These are phyloP conservation scores for Lithophane socia DNA, from an alignment of 2,888 invertebrate genomes.

Conservation along the genomic window DNA sequence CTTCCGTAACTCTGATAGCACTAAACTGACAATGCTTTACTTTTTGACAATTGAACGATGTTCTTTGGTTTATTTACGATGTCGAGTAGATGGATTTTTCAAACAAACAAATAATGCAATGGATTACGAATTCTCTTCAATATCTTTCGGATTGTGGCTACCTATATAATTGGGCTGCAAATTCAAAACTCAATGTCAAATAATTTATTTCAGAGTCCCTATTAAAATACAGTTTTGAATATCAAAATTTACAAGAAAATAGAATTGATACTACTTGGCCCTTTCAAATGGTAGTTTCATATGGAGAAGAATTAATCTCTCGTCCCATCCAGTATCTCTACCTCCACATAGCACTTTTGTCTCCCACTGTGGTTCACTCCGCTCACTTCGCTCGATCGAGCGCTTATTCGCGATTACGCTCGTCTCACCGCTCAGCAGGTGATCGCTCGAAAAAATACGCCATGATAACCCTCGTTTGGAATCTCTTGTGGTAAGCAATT, in stretches of 20 bases:
- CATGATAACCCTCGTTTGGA: conserved; percentile 64
- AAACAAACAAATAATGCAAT: background rate
- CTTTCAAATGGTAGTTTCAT: background rate
- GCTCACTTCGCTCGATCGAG: conserved; percentile 78
- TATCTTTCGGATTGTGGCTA: no score
- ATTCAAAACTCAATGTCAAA: background rate
- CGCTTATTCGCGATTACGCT: conserved; percentile 80
- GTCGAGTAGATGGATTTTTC: background rate
- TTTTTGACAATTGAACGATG: no score
- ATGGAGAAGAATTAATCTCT: no score
- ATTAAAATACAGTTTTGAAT: no score
- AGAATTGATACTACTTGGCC: background rate
- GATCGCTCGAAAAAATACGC: conserved; percentile 63
- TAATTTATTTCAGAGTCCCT: no score
- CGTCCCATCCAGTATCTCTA: conserved; percentile 47
- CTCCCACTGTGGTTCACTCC: conserved; percentile 69
- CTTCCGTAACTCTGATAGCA: no score
- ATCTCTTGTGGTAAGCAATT: conserved; percentile 57
- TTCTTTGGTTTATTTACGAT: no score
- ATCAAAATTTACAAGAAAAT: background rate
- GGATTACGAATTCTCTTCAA: background rate
- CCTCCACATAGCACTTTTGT: conserved; percentile 70
- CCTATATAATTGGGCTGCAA: background rate
- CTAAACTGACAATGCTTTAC: no score
- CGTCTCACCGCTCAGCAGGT: conserved; percentile 63